Evolutionary conservation across 2,888 invertebrate genomes (phyloP), one percentile per base, ranked within the genome.

Genomic region (Cordilura impudica): DNA sequence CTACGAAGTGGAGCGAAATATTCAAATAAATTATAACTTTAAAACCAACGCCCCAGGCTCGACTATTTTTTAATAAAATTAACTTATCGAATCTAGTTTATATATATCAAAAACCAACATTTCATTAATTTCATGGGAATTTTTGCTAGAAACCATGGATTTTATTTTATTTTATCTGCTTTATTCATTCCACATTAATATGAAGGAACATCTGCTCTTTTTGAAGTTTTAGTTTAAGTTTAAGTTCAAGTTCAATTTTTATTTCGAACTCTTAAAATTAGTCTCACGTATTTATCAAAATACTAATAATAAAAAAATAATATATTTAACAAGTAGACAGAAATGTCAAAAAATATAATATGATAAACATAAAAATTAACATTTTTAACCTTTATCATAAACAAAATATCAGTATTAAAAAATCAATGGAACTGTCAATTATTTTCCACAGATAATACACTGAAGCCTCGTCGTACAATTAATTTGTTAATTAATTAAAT

Each of bases 281-380:
- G 75, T 26, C 60, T 79, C 79, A 79, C 79, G 79, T 79, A 71
- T 65, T 53, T 45, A 49, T 29, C 16, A 18, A 63, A 63, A 43
- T 23, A 43, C 8, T 18, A 7, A 8, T 7, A 2, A 18, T 39
- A 12, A 12, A 12, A 12, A 39, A 6, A 10, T 39, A 56, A 47
- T 39, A 45, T 54, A 19, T 61, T 47, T 16, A 63, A 29, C 54
- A 63, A 51, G 70, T 76, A 56, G 71, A 61, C 66, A 43, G 67
- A 79, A 63, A 53, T 79, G 79, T 79, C 79, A 75, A 79, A n/a
- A 79, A 70, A 66, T 74, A 67, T 79, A 67, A 74, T 61, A 74
- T 58, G 60, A 61, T 60, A 45, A 61, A 73, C 47, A 69, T 19
- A 12, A 39, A 58, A 47, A 51, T 70, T 31, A 19, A 43, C 39